Percentiles rank a stretch among this genome's conserved stretches.
Evolutionary conservation across 2,113 vertebrate genomes (phyloP).

Genomic region (Protomyctophum bolini): DNA sequence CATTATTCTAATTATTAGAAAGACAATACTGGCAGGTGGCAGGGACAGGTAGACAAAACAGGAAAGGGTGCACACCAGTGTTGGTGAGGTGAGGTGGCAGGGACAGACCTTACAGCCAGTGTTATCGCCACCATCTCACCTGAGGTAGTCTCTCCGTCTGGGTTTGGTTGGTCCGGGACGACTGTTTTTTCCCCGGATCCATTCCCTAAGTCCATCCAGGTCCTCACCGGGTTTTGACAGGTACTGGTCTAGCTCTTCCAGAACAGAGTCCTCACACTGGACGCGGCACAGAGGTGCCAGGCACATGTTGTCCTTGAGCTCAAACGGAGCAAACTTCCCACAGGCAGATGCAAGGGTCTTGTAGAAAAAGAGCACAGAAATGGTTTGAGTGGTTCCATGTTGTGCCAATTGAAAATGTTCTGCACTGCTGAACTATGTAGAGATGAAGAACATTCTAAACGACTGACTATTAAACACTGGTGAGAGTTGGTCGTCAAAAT

Average conservation of each 20-base stretch:
- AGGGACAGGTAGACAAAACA: no score
- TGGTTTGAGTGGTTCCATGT: no score
- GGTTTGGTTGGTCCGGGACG: conserved; percentile 80
- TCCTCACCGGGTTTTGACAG: conserved; percentile 71
- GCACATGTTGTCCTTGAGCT: conserved; percentile 94
- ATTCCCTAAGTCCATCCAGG: conserved; percentile 80
- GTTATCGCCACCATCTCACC: conserved; percentile 49
- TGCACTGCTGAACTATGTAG: no score
- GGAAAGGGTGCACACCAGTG: no score
- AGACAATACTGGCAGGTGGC: neutral
- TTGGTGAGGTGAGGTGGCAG: no score
- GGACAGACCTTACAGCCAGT: neutral
- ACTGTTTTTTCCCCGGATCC: conserved; percentile 80
- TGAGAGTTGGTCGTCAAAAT: no score
- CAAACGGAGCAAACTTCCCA: conserved; percentile 97
- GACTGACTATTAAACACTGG: no score
- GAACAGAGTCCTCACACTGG: conserved; percentile 76
- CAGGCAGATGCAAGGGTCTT: conserved; percentile 94
- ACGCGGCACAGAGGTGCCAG: conserved; percentile 87
- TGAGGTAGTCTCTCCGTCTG: conserved; percentile 10
- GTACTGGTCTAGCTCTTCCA: conserved; percentile 84
- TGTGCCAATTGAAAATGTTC: no score
- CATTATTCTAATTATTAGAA: no score
- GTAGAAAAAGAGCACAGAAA: neutral
- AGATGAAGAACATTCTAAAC: no score